Evolutionary conservation across 2,888 invertebrate genomes (phyloP).

Genomic region (Leucozona laternaria): DNA sequence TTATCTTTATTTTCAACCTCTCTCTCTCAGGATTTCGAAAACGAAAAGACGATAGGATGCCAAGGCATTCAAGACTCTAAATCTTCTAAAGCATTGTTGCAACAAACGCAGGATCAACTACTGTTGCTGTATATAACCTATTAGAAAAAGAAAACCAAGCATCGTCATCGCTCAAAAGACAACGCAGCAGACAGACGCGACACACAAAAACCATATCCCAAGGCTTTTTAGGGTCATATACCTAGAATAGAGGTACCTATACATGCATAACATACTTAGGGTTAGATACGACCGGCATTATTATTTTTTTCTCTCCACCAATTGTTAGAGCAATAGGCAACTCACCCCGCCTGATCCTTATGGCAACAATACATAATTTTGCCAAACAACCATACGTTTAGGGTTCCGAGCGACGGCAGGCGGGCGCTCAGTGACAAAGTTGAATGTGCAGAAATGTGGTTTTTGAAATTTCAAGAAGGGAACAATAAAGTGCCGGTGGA

Average conservation of each 20-base stretch:
- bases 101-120: slow-evolving; percentile 22
- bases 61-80: not conserved
- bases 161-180: slow-evolving; percentile 14
- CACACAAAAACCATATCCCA: slow-evolving; percentile 36
- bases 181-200: slow-evolving; percentile 29
- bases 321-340: not conserved
- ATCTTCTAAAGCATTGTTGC: slow-evolving; percentile 1
- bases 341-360: slow-evolving; percentile 24
- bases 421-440: not conserved
- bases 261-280: slow-evolving; percentile 29
- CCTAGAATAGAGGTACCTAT: too few species aligned
- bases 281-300: slow-evolving; percentile 33
- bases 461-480: slow-evolving; percentile 7
- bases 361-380: slow-evolving; percentile 57
- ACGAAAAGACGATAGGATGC: not conserved
- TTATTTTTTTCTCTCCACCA: slow-evolving; percentile 32
- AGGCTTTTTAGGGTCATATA: slow-evolving; percentile 29
- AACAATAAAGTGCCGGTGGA: slow-evolving; percentile 62
- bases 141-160: not conserved
- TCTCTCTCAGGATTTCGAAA: not conserved
- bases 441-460: slow-evolving; percentile 18
- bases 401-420: not conserved
- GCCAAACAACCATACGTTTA: slow-evolving; percentile 32
- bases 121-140: not conserved
- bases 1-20: slow-evolving; percentile 13